phyloP scores from a whole-genome alignment of 2,888 invertebrate genomes.

The Drosophila paracracens region DNA sequence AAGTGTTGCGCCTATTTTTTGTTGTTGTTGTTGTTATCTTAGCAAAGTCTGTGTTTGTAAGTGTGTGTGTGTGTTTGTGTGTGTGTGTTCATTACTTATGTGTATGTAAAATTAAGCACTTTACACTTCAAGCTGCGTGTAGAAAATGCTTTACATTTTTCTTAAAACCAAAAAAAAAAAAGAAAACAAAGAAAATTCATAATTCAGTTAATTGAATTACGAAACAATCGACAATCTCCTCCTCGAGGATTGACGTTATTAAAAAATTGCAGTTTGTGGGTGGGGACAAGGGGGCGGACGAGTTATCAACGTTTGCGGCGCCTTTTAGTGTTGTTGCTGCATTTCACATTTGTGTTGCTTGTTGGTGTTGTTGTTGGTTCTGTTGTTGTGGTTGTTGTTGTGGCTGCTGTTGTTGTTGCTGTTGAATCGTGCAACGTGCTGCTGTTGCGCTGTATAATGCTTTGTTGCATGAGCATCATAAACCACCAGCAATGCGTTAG shows the following conservation, averaged over 20 bases:
- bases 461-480: constrained; percentile 83
- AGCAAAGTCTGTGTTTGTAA: constrained; percentile 28
- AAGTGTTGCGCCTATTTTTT: constrained; percentile 27
- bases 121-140: constrained; percentile 64
- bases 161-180: constrained; percentile 22
- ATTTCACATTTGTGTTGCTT: constrained; percentile 4
- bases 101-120: constrained; percentile 38
- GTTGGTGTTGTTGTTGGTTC: background rate
- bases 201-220: constrained; percentile 37
- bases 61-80: constrained; percentile 28
- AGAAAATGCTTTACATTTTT: constrained; percentile 54
- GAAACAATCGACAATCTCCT: constrained; percentile 30
- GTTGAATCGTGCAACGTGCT: constrained; percentile 27
- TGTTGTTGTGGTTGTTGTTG: constrained; percentile 15
- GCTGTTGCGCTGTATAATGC: constrained; percentile 66
- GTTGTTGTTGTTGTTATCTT: constrained; percentile 9
- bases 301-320: constrained; percentile 54
- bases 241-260: constrained; percentile 19
- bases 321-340: constrained; percentile 33
- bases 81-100: constrained; percentile 37
- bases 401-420: constrained; percentile 1
- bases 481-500: constrained; percentile 84
- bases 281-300: constrained; percentile 12
- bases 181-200: constrained; percentile 9
- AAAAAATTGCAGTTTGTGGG: constrained; percentile 19